Conservation (phyloP, 2,113 vertebrate species). For the Dryoscopus gambensis region DNA sequence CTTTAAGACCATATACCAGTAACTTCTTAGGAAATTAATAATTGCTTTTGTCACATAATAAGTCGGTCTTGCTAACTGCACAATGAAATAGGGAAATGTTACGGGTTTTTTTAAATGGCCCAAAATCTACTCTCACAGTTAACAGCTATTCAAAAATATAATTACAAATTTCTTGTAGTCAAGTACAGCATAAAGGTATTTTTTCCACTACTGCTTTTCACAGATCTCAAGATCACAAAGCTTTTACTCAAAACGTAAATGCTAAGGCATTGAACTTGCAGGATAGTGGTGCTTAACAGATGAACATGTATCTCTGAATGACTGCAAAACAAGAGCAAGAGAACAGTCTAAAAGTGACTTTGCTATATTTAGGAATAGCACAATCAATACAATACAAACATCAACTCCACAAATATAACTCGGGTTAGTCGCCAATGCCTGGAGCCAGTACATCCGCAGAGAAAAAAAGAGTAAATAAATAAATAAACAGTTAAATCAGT, state of each 20-base stretch:
- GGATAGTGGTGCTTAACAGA: neutral
- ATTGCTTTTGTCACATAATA: neutral
- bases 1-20: neutral
- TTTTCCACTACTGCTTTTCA: neutral
- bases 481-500: neutral
- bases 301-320: neutral
- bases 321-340: neutral
- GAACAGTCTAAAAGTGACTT: slow-evolving; percentile 47
- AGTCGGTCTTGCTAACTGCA: neutral
- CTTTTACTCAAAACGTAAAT: neutral
- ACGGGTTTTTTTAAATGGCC: neutral
- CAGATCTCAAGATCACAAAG: neutral
- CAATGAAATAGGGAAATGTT: neutral
- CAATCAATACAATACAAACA: slow-evolving; percentile 60
- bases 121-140: neutral
- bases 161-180: neutral
- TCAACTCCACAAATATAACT: slow-evolving; percentile 24
- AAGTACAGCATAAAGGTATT: neutral
- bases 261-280: neutral
- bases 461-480: neutral
- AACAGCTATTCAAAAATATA: neutral
- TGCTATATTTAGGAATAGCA: slow-evolving; percentile 56
- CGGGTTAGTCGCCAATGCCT: neutral
- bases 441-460: slow-evolving; percentile 1
- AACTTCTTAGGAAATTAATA: neutral